A percentile compares a stretch with the other conserved stretches of the same genome.
Evolutionary conservation across 2,888 invertebrate species (phyloP).

Genomic region (Pyralis farinalis): DNA sequence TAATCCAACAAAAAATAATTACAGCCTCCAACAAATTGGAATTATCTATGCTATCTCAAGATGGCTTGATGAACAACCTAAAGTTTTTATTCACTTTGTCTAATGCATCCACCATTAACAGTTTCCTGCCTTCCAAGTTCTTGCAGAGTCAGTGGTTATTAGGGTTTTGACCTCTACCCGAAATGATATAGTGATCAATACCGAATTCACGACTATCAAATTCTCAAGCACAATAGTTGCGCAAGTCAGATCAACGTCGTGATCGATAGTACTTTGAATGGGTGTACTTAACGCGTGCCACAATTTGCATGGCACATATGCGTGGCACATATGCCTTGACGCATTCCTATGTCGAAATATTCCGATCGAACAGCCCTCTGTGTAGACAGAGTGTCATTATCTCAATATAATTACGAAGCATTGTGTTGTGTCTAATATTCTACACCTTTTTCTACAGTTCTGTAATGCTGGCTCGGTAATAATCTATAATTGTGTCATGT

Average conservation of each 20-base stretch:
- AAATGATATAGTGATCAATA: not conserved
- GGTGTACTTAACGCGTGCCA: constrained; percentile 18
- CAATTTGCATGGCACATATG: constrained; percentile 21
- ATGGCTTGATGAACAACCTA: no score
- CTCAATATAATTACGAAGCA: not conserved
- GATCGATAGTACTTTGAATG: constrained; percentile 35
- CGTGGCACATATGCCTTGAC: constrained; percentile 18
- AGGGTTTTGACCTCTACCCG: not conserved
- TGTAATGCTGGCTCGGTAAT: not conserved
- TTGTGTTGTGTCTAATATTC: not conserved
- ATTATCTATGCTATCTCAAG: no score
- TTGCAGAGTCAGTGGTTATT: constrained; percentile 2
- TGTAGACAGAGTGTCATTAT: constrained; percentile 7
- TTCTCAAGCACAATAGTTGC: constrained; percentile 30
- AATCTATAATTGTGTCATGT: no score
- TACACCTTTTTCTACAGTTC: not conserved
- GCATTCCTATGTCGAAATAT: constrained; percentile 29
- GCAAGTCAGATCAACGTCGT: constrained; percentile 29
- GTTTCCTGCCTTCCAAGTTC: constrained; percentile 5
- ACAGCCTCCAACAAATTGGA: no score
- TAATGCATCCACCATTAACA: constrained; percentile 2
- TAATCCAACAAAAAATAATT: no score
- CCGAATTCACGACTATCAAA: not conserved
- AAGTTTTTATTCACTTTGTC: constrained; percentile 4
- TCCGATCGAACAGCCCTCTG: constrained; percentile 2